A percentile compares a stretch with the other conserved stretches of the same genome.
Conservation (phyloP, 2,113 vertebrate species). For the Odontophorus gujanensis region DNA sequence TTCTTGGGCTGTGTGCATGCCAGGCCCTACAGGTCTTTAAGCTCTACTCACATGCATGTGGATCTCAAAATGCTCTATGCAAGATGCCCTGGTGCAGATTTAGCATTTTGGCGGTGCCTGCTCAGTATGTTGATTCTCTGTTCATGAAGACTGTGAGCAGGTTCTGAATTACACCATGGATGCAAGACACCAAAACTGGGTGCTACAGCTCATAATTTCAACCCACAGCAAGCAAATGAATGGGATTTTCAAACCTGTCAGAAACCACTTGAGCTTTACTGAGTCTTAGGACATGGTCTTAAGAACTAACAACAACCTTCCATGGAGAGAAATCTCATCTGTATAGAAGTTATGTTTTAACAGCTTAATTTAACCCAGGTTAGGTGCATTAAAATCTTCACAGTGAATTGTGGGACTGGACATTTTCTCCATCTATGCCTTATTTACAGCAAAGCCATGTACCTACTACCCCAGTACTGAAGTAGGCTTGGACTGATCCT, state of each 20-base stretch:
- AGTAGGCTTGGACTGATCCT: background rate
- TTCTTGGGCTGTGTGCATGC: background rate
- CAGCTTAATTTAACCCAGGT: background rate
- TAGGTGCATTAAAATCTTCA: background rate
- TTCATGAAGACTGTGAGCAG: background rate
- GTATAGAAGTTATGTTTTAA: background rate
- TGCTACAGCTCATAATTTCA: background rate
- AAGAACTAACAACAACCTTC: background rate
- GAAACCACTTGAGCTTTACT: background rate
- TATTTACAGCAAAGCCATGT: background rate
- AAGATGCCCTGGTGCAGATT: background rate
- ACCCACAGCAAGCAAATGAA: background rate
- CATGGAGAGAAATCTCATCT: background rate
- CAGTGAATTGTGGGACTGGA: background rate
- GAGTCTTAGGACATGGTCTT: background rate
- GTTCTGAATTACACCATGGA: background rate
- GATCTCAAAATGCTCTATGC: background rate
- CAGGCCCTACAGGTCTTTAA: background rate
- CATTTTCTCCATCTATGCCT: background rate
- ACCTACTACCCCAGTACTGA: background rate
- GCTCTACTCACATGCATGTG: background rate
- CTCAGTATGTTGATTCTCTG: background rate
- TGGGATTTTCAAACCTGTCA: background rate
- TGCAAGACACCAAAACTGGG: background rate
- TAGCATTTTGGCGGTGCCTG: background rate